A percentile compares a stretch with the other conserved stretches of the same genome.
phyloP scores from a whole-genome alignment of 2,888 invertebrate species.

The Linnaemya tessellans region DNA sequence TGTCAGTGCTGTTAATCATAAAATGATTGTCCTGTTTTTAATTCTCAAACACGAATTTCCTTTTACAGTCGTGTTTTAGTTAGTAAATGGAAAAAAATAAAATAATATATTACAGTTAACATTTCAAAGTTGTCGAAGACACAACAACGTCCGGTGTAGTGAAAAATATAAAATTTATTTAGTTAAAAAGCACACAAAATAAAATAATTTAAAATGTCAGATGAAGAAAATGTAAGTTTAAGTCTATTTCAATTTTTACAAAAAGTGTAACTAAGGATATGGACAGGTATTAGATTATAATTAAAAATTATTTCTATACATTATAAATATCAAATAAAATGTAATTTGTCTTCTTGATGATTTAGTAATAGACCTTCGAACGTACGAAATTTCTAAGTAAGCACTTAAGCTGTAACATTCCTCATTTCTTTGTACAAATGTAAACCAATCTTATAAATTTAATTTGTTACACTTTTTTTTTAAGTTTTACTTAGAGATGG shows the following conservation, averaged over 20 bases:
- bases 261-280: too few relatives aligned
- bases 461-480: too few relatives aligned
- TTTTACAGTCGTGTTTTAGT: conserved; percentile 14
- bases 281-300: too few relatives aligned
- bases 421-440: too few relatives aligned
- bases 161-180: background rate
- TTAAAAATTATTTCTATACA: too few relatives aligned
- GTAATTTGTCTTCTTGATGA: too few relatives aligned
- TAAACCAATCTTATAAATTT: too few relatives aligned
- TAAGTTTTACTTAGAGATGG: background rate
- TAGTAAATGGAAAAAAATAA: background rate
- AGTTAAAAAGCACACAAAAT: background rate
- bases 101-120: conserved; percentile 46
- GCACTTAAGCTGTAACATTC: too few relatives aligned
- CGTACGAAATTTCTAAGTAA: too few relatives aligned
- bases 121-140: conserved; percentile 29
- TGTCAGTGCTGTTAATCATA: conserved; percentile 47
- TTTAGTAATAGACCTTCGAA: too few relatives aligned
- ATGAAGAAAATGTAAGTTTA: conserved; percentile 61
- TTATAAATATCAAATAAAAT: too few relatives aligned
- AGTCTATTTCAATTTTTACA: background rate
- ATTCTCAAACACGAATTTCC: conserved; percentile 18
- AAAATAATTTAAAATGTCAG: conserved; percentile 45
- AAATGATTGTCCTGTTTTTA: conserved; percentile 52
- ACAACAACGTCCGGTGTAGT: conserved; percentile 30